Conservation (phyloP, 2,888 invertebrate genomes). For the Aporophyla nigra region DNA sequence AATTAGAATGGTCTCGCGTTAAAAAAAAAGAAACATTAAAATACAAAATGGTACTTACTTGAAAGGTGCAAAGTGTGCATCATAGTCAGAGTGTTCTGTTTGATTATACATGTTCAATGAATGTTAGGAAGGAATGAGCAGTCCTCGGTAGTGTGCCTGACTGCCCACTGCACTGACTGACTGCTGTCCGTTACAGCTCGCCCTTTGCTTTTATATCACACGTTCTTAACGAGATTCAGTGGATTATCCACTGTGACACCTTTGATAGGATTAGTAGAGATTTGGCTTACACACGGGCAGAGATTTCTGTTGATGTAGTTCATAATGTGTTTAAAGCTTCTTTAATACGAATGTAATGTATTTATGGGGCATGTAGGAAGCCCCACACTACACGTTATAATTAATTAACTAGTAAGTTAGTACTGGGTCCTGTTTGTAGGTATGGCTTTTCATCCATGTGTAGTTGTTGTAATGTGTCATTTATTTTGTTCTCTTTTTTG, state of each 20-base stretch:
- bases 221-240: constrained; percentile 81
- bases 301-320: constrained; percentile 81
- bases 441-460: neutral
- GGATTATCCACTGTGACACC: constrained; percentile 84
- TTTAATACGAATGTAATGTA: constrained; percentile 31
- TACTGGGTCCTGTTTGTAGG: neutral
- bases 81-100: constrained; percentile 80
- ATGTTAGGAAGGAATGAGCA: constrained; percentile 79
- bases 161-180: constrained; percentile 87
- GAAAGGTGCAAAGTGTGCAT: constrained; percentile 85
- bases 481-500: neutral
- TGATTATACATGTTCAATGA: constrained; percentile 82
- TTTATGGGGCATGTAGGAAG: constrained; percentile 59
- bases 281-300: constrained; percentile 79
- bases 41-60: constrained; percentile 75
- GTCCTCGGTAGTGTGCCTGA: constrained; percentile 86
- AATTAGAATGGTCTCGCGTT: neutral
- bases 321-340: constrained; percentile 57
- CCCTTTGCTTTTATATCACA: constrained; percentile 82
- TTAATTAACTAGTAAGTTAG: neutral
- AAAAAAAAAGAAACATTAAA: neutral
- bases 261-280: constrained; percentile 87
- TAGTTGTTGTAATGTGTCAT: neutral
- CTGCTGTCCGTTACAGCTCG: constrained; percentile 75
- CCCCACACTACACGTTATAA: constrained; percentile 52